A percentile compares a stretch with the other conserved stretches of the same genome.
Conservation (phyloP, 2,888 invertebrate species). For the Drosophila lacicola region DNA sequence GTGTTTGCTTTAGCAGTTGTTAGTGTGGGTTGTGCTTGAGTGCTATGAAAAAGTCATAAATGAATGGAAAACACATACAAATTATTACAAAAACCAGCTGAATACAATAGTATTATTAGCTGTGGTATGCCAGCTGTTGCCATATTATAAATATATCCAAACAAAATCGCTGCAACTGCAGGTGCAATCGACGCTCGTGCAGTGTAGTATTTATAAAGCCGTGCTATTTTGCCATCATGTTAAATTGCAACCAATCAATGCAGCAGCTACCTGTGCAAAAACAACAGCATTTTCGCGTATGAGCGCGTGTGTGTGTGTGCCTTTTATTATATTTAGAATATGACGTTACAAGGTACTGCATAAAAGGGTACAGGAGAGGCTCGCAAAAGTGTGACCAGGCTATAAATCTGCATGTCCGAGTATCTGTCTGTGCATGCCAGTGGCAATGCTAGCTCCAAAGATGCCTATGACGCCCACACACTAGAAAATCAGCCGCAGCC, state of each 20-base stretch:
- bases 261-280: slow-evolving; percentile 22
- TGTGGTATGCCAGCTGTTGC: slow-evolving; percentile 8
- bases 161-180: slow-evolving; percentile 9
- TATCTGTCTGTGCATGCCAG: slow-evolving; percentile 37
- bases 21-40: slow-evolving; percentile 34
- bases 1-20: slow-evolving; percentile 54
- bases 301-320: slow-evolving; percentile 3
- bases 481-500: slow-evolving; percentile 19
- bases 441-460: slow-evolving; percentile 33
- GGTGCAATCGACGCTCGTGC: slow-evolving; percentile 6
- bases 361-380: slow-evolving; percentile 25
- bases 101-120: slow-evolving; percentile 1
- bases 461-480: slow-evolving; percentile 28
- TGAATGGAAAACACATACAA: slow-evolving; percentile 19
- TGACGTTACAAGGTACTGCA: slow-evolving; percentile 44
- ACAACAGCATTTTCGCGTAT: slow-evolving; percentile 2
- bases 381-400: slow-evolving; percentile 45
- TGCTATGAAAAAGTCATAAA: slow-evolving; percentile 35
- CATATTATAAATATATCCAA: slow-evolving; percentile 1
- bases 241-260: slow-evolving; percentile 24
- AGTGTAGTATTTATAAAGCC: slow-evolving; percentile 17
- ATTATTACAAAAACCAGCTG: slow-evolving; percentile 2
- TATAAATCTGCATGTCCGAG: slow-evolving; percentile 61
- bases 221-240: slow-evolving; percentile 11
- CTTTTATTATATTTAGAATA: slow-evolving; percentile 59